Evolutionary conservation across 2,113 vertebrate genomes (phyloP), one percentile per base, ranked within the genome.

Genomic region (Chaetodon trifascialis): DNA sequence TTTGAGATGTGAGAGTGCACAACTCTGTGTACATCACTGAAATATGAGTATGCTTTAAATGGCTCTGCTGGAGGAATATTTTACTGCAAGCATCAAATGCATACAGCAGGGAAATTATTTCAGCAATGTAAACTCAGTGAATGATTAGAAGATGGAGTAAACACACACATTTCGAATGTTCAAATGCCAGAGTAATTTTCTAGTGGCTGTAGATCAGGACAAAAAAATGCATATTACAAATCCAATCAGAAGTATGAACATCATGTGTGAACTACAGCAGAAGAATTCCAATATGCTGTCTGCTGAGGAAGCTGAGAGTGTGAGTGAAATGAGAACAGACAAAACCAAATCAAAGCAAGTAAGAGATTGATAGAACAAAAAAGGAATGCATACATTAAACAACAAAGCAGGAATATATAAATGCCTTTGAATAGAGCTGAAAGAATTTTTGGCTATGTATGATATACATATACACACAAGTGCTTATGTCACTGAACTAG

Each of bases 1-100:
- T 86, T 58, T 89, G 71, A 83, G 56, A 76, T 47, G 67, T 49
- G 12, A 71, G 3, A 55, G 38, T n/a, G 49, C 2, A 15, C 3
- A 2, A 21, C 73, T 64, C 38, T 2, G 56, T 62, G 17, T 67
- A 34, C 74, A 42, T 74, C 44, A 62, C 30, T 67, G 47, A 71
- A 64, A 65, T 1, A 8, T 0, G 7, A 14, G 47, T 3, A 30
- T n/a, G 25, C 42, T 46, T 60, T 60, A 56, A 73, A 73, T 25
- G 23, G 34, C 36, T 68, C 55, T 69, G 79, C 51, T 71, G 69
- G 56, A 78, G 19, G 40, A 74, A 19, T 19, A 51, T 73, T 65
- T 71, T 46, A 55, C 19, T 46, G 47, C 34, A 72, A 21, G 5
- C 30, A 49, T 73, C 14, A 44, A 25, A 60, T 19, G 17, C 40